Percentiles rank a stretch among this genome's conserved stretches.
These are phyloP conservation scores for Trissolcus japonicus DNA, from an alignment of 2,888 invertebrate species.

Conservation along the genomic window DNA sequence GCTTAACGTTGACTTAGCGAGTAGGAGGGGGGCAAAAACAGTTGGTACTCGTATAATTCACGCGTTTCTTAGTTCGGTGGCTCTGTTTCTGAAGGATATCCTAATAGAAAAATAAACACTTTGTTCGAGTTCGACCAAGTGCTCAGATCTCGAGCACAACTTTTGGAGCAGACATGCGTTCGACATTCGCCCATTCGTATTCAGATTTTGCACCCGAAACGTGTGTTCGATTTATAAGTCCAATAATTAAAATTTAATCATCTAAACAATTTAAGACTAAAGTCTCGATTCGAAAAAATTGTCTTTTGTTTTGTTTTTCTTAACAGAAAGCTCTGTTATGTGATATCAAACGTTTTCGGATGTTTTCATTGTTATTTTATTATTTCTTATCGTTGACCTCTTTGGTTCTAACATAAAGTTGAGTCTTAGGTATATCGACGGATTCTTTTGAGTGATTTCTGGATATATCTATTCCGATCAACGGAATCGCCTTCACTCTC, in stretches of 20 bases:
- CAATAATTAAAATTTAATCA: too few relatives aligned
- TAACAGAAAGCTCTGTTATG: too few relatives aligned
- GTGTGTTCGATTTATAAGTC: too few relatives aligned
- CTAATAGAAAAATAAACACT: slow-evolving; percentile 59
- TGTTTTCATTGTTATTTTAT: not conserved
- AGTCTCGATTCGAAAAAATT: too few relatives aligned
- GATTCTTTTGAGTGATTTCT: slow-evolving; percentile 14
- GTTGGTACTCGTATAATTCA: slow-evolving; percentile 51
- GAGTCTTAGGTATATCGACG: not conserved
- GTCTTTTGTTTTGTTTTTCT: too few relatives aligned
- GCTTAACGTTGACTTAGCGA: slow-evolving; percentile 34
- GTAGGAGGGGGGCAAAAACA: slow-evolving; percentile 14
- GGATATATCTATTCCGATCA: slow-evolving; percentile 63
- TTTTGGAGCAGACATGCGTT: slow-evolving; percentile 25
- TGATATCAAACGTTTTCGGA: too few relatives aligned
- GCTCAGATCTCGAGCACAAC: slow-evolving; percentile 35
- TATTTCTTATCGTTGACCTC: too few relatives aligned
- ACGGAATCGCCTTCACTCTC: slow-evolving; percentile 59
- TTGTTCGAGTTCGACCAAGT: slow-evolving; percentile 44
- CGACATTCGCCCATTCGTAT: slow-evolving; percentile 33
- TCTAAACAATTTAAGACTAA: too few relatives aligned
- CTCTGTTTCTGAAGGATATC: slow-evolving; percentile 35
- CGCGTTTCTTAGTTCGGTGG: slow-evolving; percentile 38
- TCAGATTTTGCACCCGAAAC: slow-evolving; percentile 27
- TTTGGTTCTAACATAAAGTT: too few relatives aligned